Evolutionary conservation across 2,888 invertebrate genomes (phyloP), one percentile per base, ranked within the genome.

Genomic region (Salticus scenicus): DNA sequence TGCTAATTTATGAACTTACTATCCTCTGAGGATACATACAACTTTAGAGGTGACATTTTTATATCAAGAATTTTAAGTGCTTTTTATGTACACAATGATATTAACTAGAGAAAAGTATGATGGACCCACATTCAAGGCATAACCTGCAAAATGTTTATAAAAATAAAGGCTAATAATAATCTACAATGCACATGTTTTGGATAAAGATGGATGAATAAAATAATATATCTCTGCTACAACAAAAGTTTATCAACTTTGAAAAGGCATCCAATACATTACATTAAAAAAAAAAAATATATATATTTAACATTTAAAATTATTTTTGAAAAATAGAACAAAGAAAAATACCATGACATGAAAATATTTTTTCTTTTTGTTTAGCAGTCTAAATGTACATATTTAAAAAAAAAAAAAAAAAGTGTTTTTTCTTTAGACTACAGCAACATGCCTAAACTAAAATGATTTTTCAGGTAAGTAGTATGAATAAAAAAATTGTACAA

Each of bases 81-180:
- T 63, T 37, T 81, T 64, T 81, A 81, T 81, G 17, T 81, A 81
- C 81, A 81, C 67, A 81, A 74, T 81, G 74, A 81, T 37, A 37
- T 70, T 74, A 69, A 69, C 69, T 74, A 81, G 69, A 79, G 69
- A 74, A n/a, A 72, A 20, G 66, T 57, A 81, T 70, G 74, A 81
- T 79, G 78, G 81, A 81, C 81, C 81, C 81, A 74, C 67, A 74
- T 67, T 81, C 74, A 81, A 81, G 73, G 81, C 69, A 81, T 74
- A 81, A 81, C 81, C 81, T 81, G 81, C 74, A 70, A 81, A 81
- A 73, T 80, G 41, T 41, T 31, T 81, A 81, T 81, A 81, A 81
- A 81, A 81, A 81, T 81, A 80, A 80, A 57, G 73, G 73, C 74
- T 67, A 74, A 74, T 41, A 66, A 73, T 74, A 24, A 57, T 57